phyloP scores from a whole-genome alignment of 2,113 vertebrate species.

The Amblyornis subalaris region DNA sequence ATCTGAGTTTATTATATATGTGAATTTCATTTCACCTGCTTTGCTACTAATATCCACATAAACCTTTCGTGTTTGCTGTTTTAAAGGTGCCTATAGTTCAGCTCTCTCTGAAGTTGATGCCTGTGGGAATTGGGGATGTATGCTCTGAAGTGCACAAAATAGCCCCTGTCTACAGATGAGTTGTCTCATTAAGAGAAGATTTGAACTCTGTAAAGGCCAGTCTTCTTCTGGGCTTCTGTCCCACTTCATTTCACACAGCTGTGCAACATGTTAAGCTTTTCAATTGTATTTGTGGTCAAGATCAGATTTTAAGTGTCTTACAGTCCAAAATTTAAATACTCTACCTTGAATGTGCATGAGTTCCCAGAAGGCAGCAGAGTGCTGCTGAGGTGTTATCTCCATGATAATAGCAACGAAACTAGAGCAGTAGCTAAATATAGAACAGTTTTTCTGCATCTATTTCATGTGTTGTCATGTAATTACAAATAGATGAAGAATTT shows the following conservation, averaged over 20 bases:
- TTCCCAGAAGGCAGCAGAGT: conserved; percentile 16
- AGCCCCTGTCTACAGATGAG: background rate
- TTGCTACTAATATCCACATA: background rate
- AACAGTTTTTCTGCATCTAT: conserved; percentile 29
- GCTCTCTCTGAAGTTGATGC: background rate
- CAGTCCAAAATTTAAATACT: background rate
- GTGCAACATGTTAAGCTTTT: background rate
- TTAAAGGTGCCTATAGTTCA: background rate
- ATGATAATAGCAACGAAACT: conserved; percentile 29
- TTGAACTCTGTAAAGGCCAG: background rate
- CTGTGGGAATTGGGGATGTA: background rate
- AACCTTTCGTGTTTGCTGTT: background rate
- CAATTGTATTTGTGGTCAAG: background rate
- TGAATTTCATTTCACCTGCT: background rate
- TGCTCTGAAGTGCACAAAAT: background rate
- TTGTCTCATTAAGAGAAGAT: background rate
- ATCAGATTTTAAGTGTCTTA: background rate
- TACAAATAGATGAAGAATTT: conserved; percentile 53
- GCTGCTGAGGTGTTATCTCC: conserved; percentile 31
- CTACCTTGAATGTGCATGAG: background rate
- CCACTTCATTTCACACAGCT: background rate
- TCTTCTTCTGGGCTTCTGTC: background rate
- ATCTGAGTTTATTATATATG: background rate
- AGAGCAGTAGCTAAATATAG: conserved; percentile 54
- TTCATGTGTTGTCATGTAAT: conserved; percentile 44